Evolutionary conservation across 2,113 vertebrate species (phyloP), one percentile per base, ranked within the genome.

Genomic region (Podocnemis expansa): DNA sequence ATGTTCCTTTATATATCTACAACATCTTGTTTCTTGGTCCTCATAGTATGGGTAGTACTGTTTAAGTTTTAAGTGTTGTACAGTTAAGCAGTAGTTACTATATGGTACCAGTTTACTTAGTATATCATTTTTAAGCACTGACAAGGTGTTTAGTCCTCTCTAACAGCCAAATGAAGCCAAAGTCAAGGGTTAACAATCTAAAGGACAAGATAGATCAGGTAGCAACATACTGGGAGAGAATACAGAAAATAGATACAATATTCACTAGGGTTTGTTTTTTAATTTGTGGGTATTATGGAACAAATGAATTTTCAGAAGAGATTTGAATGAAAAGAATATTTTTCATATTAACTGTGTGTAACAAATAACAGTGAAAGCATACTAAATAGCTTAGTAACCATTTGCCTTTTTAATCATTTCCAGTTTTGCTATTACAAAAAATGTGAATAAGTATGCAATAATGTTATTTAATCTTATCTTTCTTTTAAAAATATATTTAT

Each of bases 1-100:
- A 4, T 0, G 3, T 43, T 16, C 38, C 22, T 4, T 78, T 63
- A 9, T 0, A 0, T 27, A 24, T 90, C 89, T 89, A 3, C 31
- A 93, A n/a, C 38, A 56, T 78, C 6, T 25, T 10, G 0, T 85
- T 8, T 92, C 51, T 31, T 82, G 2, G 31, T 70, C 19, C 29
- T 83, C 6, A 3, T 6, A 80, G n/a, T 10, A 34, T 34, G 34
- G n/a, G 1, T 82, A 31, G 54, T 94, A 51, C 10, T 55, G 14
- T 5, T 0, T 3, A 38, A 31, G 25, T 29, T 80, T 87, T 22
- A 6, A 80, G 25, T 10, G 54, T 14, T 41, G 73, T 49, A 6
- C 11, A 8, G 0, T 0, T 27, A 51, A 85, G 27, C 22, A 54
- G 14, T 27, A 6, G 25, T 2, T 29, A 4, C 21, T 87, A 4